Evolutionary conservation across 2,113 vertebrate species (phyloP), one percentile per base, ranked within the genome.

Genomic region (Barnardius zonarius): DNA sequence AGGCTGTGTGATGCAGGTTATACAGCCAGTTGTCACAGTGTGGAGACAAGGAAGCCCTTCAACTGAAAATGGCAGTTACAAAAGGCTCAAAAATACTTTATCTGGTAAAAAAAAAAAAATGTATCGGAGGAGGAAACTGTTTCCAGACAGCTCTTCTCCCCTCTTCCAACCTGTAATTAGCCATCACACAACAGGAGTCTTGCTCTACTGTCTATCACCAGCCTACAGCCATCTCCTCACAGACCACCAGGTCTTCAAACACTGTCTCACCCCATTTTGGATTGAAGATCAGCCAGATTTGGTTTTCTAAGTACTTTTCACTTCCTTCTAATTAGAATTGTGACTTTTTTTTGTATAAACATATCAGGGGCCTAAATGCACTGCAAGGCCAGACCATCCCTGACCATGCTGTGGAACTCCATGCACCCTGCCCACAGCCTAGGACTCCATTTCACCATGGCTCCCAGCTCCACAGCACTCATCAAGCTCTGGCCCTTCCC

Each of bases 401-500:
- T 75, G 15, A 9, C 7, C 4, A 5, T 11, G 10, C 15, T 59
- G n/a, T 27, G 33, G 18, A 62, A 14, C 11, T 78, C 39, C 18
- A 16, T 11, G 48, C 33, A 27, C 10, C 27, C 31, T 31, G 22
- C 9, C 39, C 41, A 17, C 0, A 1, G 22, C 33, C 37, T 59
- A n/a, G 39, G 57, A 55, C 41, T 17, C 8, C 2, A 17, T 25
- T 41, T 19, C 23, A 37, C 10, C 52, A 51, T 24, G 0, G 2
- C 35, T 73, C 17, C 22, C 1, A 1, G 6, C 9, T 46, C 37
- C 15, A 2, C 1, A 12, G 37, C 11, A 46, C 27, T 44, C 70
- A 54, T 35, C 0, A 2, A 57, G 24, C 17, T 51, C 8, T 2
- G 0, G 14, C 7, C 39, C 11, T 76, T 70, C 43, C 31, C 2